Base-by-base conservation (phyloP, 2,888 invertebrate genomes). In the Stenichneumon culpator region DNA sequence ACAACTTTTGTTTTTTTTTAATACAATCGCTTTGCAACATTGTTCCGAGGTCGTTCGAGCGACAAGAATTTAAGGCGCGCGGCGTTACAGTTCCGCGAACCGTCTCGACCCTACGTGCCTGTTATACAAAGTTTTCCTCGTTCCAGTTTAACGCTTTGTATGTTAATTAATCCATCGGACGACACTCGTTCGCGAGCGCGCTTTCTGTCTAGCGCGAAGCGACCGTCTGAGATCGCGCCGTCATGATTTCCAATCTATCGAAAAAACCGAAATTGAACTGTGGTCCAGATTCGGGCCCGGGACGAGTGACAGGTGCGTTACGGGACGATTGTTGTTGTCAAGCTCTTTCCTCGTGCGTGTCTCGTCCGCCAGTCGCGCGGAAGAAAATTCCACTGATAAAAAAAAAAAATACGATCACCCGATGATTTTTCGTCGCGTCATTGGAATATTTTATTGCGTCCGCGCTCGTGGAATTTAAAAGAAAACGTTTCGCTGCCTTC, bases 251-350 rank as follows among this genome's bases (percentile, higher is more conserved):
- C 22, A 69, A 70, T 52, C 79, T 65, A 47, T 60, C 79, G 52
- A 85, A 79, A 85, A 85, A 82, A 72, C 79, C 82, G 52, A 75
- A 72, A 82, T 75, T 84, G 28, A 39, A 67, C 50, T 36, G 50
- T n/a, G 50, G 14, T 32, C 9, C 32, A 50, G 19, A 9, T 14
- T 57, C 79, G 19, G 44, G 3, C 28, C 9, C 50, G 28, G 57
- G 50, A 52, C 44, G 67, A 60, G 72, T 85, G 75, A 82, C 82
- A 85, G 84, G 84, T 82, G 79, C 52, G 79, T 72, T 65, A 11
- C 28, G 77, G 39, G 57, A 79, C 65, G 75, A 65, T 75, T 32
- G 19, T 65, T 63, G 36, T 75, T 50, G 22, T 22, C 9, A 60
- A 14, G 6, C 32, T 68, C 19, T 22, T 16, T 36, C 14, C 14